Evolutionary conservation across 1,140 invertebrate species (phyloP), one percentile per base, ranked within the genome.

Genomic region (Steinernema khuongi): DNA sequence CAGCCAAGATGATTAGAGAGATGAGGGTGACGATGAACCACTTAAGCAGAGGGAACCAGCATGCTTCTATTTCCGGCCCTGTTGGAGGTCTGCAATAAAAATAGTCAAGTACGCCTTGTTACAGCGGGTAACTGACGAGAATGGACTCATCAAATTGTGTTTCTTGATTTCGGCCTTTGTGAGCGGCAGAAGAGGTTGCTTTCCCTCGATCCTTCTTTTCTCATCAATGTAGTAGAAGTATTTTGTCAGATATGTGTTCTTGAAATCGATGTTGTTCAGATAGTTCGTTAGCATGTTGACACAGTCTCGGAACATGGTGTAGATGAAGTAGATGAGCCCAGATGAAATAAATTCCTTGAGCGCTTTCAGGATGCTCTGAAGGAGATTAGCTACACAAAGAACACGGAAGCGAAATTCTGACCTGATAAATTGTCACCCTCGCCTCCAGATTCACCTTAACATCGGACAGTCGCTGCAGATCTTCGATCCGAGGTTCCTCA

Each of bases 201-300:
- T 60, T 14, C 50, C 50, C 50, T n/a, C 26, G 7, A 11, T 14
- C 22, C 26, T 60, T 22, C 50, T 14, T 22, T 11, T 60, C 2
- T 60, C 50, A 22, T 60, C 50, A 22, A 60, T 60, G 50, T 60
- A 60, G 50, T 60, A 60, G 19, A 60, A 60, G 50, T 60, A 60
- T 22, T 60, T 11, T 2, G 50, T 60, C 14, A 60, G 50, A 22
- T 14, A 60, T 11, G 11, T n/a, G 50, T 60, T 60, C 11, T 60
- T 60, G 50, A 60, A 60, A 22, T 60, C 50, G 19, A 60, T 26
- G 26, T 60, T 60, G 50, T 11, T 60, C 50, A 60, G 4, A 22
- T 60, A 60, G 50, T 22, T 60, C 11, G 11, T 7, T 11, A 60
- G 50, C 50, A 60, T 60, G 7, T 2, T 22, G 14, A 60, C 22